Evolutionary conservation across 2,888 invertebrate genomes (phyloP).

Genomic region (Empis stercorea): DNA sequence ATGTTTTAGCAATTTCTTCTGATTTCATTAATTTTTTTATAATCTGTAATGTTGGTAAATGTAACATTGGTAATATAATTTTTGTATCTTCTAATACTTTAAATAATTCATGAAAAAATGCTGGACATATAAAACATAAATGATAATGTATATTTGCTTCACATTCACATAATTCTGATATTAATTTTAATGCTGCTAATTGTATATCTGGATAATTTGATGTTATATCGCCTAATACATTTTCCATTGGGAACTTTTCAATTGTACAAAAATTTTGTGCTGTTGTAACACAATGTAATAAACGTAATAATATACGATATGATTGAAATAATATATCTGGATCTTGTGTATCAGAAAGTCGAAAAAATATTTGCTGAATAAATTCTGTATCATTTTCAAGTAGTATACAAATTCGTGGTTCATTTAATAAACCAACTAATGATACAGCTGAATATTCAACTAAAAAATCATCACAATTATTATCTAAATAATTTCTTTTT

Average conservation of each 20-base stretch:
- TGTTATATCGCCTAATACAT: neutral
- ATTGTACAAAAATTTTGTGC: slow-evolving; percentile 1
- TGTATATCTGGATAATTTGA: slow-evolving; percentile 4
- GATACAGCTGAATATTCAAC: slow-evolving; percentile 8
- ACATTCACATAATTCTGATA: neutral
- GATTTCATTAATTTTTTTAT: slow-evolving; percentile 3
- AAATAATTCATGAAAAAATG: slow-evolving; percentile 9
- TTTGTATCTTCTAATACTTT: slow-evolving; percentile 6
- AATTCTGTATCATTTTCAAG: slow-evolving; percentile 2
- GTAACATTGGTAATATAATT: neutral
- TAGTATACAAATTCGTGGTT: slow-evolving; percentile 6
- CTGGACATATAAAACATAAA: neutral
- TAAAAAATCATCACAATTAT: slow-evolving; percentile 3
- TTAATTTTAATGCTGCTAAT: neutral
- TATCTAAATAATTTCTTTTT: neutral
- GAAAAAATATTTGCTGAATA: neutral
- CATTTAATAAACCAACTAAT: slow-evolving; percentile 3
- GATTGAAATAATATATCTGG: slow-evolving; percentile 9
- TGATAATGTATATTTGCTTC: slow-evolving; percentile 1
- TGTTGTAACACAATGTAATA: neutral
- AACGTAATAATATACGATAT: slow-evolving; percentile 7
- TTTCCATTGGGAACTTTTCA: slow-evolving; percentile 6
- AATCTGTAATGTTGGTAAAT: slow-evolving; percentile 1
- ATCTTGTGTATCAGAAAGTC: neutral
- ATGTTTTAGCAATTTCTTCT: slow-evolving; percentile 1